phyloP scores from a whole-genome alignment of 2,113 vertebrate species.

The Penelope pileata region DNA sequence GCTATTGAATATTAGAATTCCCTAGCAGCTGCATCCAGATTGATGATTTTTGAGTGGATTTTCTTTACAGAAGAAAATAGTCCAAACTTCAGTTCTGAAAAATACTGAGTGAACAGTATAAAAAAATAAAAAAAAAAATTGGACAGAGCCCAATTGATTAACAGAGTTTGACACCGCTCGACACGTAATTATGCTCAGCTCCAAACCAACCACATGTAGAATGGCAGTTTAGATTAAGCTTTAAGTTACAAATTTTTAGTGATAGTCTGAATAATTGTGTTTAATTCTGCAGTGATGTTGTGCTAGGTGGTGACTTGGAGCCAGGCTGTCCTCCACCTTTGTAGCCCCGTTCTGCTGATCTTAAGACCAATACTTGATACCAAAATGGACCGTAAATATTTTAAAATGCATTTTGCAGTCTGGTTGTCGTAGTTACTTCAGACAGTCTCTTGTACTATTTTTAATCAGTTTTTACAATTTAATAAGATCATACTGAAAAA shows the following conservation, averaged over 20 bases:
- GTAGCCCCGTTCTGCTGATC: not conserved
- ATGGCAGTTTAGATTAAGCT: not conserved
- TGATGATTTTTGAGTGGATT: not conserved
- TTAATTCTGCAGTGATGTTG: not conserved
- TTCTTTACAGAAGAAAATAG: not conserved
- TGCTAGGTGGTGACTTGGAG: not conserved
- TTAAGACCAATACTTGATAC: not conserved
- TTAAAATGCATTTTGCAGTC: not conserved
- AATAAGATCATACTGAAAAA: not conserved
- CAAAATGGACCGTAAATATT: not conserved
- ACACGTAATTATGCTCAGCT: not conserved
- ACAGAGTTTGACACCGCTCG: not conserved
- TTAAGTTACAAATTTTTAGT: not conserved
- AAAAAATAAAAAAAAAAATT: not conserved
- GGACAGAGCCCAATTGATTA: not conserved
- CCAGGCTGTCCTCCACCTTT: not conserved
- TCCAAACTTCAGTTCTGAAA: not conserved
- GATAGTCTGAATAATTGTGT: not conserved
- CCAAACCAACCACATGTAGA: not conserved
- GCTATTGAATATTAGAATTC: not conserved
- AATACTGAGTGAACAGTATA: not conserved
- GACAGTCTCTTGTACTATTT: not conserved
- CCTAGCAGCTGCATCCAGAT: not conserved
- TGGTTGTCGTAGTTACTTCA: not conserved
- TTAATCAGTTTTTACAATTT: not conserved